Conservation (phyloP, 2,888 invertebrate species). For the Palloptera scutellata region DNA sequence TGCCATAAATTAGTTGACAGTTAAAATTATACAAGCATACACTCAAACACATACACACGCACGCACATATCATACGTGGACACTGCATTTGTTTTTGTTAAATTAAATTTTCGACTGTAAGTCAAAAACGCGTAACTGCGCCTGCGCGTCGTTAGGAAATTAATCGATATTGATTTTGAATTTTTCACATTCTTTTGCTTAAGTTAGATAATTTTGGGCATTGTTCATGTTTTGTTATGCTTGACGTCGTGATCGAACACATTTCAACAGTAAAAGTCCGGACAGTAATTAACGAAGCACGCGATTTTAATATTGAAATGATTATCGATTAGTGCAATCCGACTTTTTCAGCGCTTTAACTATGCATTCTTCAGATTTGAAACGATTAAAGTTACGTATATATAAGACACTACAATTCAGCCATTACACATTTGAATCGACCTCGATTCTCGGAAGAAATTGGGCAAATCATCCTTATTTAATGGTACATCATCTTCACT, state of each 20-base stretch:
- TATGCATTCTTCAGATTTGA: too few relatives aligned
- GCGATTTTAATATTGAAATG: too few relatives aligned
- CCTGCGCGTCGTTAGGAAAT: neutral
- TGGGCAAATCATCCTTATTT: too few relatives aligned
- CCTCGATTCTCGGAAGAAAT: too few relatives aligned
- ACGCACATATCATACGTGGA: neutral
- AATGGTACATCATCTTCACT: too few relatives aligned
- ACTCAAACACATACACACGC: neutral
- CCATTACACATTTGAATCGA: too few relatives aligned
- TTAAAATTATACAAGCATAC: slow-evolving; percentile 25
- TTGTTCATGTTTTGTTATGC: neutral
- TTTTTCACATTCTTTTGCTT: neutral
- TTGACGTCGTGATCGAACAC: neutral
- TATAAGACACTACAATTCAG: too few relatives aligned
- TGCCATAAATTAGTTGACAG: slow-evolving; percentile 61
- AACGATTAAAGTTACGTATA: too few relatives aligned
- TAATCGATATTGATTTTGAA: neutral
- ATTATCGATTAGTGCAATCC: too few relatives aligned
- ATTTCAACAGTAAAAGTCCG: too few relatives aligned
- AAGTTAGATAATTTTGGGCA: neutral
- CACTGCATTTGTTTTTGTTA: neutral
- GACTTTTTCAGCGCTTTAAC: too few relatives aligned
- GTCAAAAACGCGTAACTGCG: neutral
- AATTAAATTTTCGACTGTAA: neutral
- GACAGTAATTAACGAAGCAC: too few relatives aligned